These are phyloP conservation scores for Propithecus coquereli DNA, from an alignment of 2,113 vertebrate genomes.

Conservation along the genomic window DNA sequence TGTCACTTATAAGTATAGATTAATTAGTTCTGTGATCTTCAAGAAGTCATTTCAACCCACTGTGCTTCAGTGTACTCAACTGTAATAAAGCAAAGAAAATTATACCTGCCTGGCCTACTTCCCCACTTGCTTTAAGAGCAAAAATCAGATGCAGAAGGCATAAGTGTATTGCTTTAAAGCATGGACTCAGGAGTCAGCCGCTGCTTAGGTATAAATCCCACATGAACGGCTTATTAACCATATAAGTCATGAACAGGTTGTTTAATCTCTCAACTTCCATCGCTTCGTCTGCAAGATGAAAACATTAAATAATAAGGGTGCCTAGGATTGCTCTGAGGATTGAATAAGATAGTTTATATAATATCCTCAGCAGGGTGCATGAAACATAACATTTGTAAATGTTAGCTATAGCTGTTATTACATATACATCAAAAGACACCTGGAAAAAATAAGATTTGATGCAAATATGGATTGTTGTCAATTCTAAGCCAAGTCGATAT, in stretches of 20 bases:
- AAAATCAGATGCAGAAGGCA: not conserved
- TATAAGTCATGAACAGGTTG: not conserved
- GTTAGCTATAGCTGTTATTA: not conserved
- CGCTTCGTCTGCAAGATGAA: not conserved
- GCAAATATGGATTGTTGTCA: not conserved
- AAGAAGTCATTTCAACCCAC: not conserved
- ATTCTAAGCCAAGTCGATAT: not conserved
- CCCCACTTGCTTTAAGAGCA: not conserved
- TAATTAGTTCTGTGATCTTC: not conserved
- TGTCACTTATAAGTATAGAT: not conserved
- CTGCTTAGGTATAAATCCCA: not conserved
- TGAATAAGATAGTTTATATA: not conserved
- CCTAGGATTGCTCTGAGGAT: not conserved
- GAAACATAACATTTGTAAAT: not conserved
- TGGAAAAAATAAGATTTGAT: not conserved
- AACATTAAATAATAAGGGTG: not conserved
- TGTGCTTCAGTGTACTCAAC: not conserved
- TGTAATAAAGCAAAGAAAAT: not conserved
- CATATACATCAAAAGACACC: not conserved
- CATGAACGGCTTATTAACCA: rapidly evolving
- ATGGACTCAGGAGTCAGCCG: not conserved
- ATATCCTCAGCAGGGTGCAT: not conserved
- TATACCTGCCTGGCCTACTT: not conserved
- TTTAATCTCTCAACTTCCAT: not conserved
- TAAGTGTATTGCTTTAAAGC: not conserved